Evolutionary conservation across 2,113 vertebrate species (phyloP).

Genomic region (Zingel zingel): DNA sequence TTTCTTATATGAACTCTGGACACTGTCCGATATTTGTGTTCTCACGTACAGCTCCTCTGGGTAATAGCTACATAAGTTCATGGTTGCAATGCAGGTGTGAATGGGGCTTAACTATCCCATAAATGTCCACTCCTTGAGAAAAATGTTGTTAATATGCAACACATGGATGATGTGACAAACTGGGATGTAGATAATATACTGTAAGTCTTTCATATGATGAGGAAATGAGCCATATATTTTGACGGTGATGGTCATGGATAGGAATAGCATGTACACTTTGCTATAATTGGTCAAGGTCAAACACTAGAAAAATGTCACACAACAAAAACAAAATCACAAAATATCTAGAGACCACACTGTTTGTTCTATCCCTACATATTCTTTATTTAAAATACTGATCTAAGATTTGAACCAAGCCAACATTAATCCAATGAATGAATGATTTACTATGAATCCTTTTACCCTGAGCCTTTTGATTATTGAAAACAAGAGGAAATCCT

Average conservation of each 20-base stretch:
- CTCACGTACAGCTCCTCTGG: too few relatives aligned
- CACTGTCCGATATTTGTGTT: too few relatives aligned
- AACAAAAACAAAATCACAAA: constrained; percentile 1
- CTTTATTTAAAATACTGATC: not conserved
- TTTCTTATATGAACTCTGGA: too few relatives aligned
- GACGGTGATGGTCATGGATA: constrained; percentile 6
- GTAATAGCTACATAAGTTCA: too few relatives aligned
- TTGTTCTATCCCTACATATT: constrained; percentile 11
- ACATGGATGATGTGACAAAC: not conserved
- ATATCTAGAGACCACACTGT: not conserved
- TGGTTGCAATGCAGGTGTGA: too few relatives aligned
- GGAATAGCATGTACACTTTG: not conserved
- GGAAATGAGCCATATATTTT: constrained; percentile 13
- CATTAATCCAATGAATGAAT: not conserved
- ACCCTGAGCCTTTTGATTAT: constrained; percentile 57
- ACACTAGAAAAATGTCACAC: constrained; percentile 1
- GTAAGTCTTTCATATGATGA: not conserved
- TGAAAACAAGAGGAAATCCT: constrained; percentile 85
- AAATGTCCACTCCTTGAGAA: not conserved
- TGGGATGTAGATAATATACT: not conserved
- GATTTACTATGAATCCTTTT: constrained; percentile 58
- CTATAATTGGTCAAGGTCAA: not conserved
- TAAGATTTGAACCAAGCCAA: constrained; percentile 23
- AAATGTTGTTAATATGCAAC: not conserved
- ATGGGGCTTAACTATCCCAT: too few relatives aligned